These are phyloP conservation scores for Hartigia nigra DNA, from an alignment of 2,888 invertebrate genomes.

Conservation along the genomic window DNA sequence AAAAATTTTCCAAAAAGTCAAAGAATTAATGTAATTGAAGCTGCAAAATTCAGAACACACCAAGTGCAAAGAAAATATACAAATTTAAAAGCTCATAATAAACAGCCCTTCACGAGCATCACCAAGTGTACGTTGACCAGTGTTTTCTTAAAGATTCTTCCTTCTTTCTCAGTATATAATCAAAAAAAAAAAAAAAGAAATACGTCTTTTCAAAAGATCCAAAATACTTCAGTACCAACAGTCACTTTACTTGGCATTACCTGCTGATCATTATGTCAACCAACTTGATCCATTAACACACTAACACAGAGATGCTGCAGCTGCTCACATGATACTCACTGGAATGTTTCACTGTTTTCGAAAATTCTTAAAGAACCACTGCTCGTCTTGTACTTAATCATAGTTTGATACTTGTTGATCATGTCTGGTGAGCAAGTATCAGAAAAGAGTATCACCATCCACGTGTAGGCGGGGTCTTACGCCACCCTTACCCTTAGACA, in stretches of 20 bases:
- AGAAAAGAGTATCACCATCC: slow-evolving; percentile 20
- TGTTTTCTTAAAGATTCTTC: background rate
- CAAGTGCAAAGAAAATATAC: background rate
- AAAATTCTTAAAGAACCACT: background rate
- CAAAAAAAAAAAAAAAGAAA: background rate
- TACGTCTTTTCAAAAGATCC: background rate
- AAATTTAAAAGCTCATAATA: background rate
- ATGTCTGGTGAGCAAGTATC: background rate
- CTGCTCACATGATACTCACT: background rate
- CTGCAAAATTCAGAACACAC: background rate
- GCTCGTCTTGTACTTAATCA: background rate
- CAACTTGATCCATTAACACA: background rate
- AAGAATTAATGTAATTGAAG: background rate
- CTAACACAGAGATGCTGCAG: background rate
- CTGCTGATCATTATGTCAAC: background rate
- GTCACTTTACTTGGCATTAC: background rate
- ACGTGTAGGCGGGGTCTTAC: slow-evolving; percentile 47
- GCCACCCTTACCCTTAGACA: slow-evolving; percentile 28
- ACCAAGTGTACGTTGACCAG: background rate
- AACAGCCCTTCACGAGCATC: background rate
- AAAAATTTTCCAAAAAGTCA: background rate
- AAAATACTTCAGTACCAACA: background rate
- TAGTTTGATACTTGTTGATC: slow-evolving; percentile 4
- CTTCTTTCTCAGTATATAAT: background rate
- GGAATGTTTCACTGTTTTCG: background rate